phyloP scores from a whole-genome alignment of 2,113 vertebrate genomes.

The Ascaphus truei region DNA sequence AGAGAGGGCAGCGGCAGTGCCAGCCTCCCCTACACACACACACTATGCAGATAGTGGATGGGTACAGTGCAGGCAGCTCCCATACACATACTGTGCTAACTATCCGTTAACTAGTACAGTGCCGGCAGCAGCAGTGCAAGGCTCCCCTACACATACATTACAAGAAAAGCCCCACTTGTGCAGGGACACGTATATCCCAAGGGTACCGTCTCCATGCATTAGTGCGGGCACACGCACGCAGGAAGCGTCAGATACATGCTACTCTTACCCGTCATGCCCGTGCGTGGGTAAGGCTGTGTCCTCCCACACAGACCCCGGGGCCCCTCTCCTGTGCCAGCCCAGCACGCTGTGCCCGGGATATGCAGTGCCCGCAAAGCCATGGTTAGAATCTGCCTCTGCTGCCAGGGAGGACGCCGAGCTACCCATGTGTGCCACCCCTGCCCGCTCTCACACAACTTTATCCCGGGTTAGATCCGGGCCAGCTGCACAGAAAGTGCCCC shows the following conservation, averaged over 20 bases:
- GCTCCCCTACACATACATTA: too few relatives aligned
- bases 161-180: too few relatives aligned
- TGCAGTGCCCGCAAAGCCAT: conserved; percentile 75
- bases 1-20: too few relatives aligned
- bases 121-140: too few relatives aligned
- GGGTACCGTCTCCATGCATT: conserved; percentile 31
- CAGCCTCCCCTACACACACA: too few relatives aligned
- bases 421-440: conserved; percentile 72
- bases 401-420: conserved; percentile 94
- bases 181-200: too few relatives aligned
- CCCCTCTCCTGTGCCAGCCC: conserved; percentile 85
- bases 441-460: conserved; percentile 44
- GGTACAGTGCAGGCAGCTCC: too few relatives aligned
- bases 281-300: conserved; percentile 32
- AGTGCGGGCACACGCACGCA: conserved; percentile 8
- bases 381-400: conserved; percentile 89
- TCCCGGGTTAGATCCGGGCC: conserved; percentile 60
- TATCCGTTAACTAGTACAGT: too few relatives aligned
- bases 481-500: conserved; percentile 40
- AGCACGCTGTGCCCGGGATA: conserved; percentile 76
- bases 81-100: too few relatives aligned
- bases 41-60: too few relatives aligned
- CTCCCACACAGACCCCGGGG: conserved; percentile 77
- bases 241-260: not conserved
- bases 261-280: conserved; percentile 85